phyloP scores from a whole-genome alignment of 2,888 invertebrate genomes.

The Drosophila paramelanica region DNA sequence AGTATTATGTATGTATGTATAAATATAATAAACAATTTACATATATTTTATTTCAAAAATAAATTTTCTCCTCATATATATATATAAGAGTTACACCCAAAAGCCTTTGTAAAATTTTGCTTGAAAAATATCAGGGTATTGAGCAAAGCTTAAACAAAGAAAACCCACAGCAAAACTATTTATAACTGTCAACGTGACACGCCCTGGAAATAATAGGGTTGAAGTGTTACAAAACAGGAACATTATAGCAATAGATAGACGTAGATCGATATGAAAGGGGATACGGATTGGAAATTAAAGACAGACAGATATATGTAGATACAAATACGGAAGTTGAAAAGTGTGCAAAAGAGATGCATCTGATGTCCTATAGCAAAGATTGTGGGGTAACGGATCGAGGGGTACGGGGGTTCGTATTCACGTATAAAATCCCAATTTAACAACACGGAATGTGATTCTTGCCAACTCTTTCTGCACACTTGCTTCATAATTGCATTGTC shows the following conservation, averaged over 20 bases:
- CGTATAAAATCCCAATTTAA: not conserved
- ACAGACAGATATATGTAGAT: conserved; percentile 2
- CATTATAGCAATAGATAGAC: not conserved
- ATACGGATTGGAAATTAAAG: not conserved
- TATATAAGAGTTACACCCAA: conserved; percentile 25
- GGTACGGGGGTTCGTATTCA: not conserved
- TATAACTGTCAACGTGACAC: conserved; percentile 16
- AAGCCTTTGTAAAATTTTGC: conserved; percentile 32
- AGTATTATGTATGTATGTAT: conserved; percentile 45
- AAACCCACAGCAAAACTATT: conserved; percentile 12
- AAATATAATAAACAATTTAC: conserved; percentile 72
- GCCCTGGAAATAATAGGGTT: conserved; percentile 8
- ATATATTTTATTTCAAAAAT: conserved; percentile 40
- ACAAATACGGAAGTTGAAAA: conserved; percentile 8
- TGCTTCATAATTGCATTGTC: conserved; percentile 47
- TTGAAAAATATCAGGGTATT: conserved; percentile 6
- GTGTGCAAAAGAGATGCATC: conserved; percentile 6
- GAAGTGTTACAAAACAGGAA: not conserved
- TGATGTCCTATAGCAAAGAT: not conserved
- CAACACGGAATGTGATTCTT: conserved; percentile 52
- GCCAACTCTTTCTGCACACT: conserved; percentile 22
- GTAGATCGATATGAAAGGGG: not conserved
- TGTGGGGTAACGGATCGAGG: not conserved
- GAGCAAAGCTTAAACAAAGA: conserved; percentile 12
- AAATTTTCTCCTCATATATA: conserved; percentile 18